Evolutionary conservation across 1,140 invertebrate genomes (phyloP).

Genomic region (Saxidomus purpurata): DNA sequence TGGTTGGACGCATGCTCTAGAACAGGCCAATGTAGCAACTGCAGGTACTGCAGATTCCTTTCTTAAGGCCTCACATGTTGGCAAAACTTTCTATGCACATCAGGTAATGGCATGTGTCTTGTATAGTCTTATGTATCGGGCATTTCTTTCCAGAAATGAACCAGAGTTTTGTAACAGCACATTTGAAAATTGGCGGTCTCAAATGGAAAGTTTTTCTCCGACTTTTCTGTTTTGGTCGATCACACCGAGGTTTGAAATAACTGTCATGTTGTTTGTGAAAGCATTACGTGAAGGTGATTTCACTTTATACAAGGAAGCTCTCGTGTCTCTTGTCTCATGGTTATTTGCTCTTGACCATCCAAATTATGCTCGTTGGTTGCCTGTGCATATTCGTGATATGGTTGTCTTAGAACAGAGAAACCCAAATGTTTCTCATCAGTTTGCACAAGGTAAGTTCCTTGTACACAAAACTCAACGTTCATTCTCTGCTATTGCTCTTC

Average conservation of each 20-base stretch:
- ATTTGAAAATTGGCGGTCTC: not conserved
- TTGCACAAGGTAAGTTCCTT: constrained; percentile 68
- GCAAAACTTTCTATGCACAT: not conserved
- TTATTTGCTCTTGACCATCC: constrained; percentile 75
- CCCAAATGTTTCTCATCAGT: constrained; percentile 62
- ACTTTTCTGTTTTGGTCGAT: not conserved
- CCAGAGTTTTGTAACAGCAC: not conserved
- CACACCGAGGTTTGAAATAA: not conserved
- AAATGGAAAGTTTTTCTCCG: not conserved
- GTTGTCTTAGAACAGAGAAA: constrained; percentile 13
- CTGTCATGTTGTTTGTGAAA: not conserved
- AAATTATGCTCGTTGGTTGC: constrained; percentile 76
- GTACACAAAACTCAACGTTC: not conserved
- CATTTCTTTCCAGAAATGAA: too few relatives aligned
- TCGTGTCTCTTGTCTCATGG: constrained; percentile 68
- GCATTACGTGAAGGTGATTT: too few relatives aligned
- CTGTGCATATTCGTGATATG: constrained; percentile 75
- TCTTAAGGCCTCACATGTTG: constrained; percentile 56
- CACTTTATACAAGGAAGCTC: constrained; percentile 66
- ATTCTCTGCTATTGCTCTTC: not conserved
- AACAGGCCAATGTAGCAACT: constrained; percentile 11
- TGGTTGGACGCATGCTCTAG: constrained; percentile 52
- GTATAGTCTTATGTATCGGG: too few relatives aligned
- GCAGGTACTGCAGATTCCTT: constrained; percentile 57
- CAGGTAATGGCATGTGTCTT: constrained; percentile 3